Conservation (phyloP, 1,140 invertebrate species). For the Drosophila tristis region DNA sequence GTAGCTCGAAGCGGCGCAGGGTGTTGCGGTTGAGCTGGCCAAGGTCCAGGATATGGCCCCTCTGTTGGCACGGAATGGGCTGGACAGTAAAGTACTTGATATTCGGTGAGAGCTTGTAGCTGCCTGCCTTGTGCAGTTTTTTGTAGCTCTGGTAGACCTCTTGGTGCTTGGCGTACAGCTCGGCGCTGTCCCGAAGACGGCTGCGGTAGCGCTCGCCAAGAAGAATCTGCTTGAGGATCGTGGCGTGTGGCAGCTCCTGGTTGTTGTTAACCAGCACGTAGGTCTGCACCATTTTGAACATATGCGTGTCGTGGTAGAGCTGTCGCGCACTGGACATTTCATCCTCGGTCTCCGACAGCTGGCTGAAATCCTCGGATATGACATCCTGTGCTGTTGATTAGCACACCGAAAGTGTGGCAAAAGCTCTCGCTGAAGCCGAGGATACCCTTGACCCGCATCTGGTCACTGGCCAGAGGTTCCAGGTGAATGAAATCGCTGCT, state of each 20-base stretch:
- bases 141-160: constrained; percentile 55
- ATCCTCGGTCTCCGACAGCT: constrained; percentile 33
- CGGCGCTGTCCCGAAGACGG: constrained; percentile 20
- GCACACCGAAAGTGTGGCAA: constrained; percentile 35
- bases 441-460: constrained; percentile 54
- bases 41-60: constrained; percentile 52
- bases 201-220: constrained; percentile 62
- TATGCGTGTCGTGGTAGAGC: constrained; percentile 35
- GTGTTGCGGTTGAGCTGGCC: constrained; percentile 31
- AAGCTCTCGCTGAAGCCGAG: constrained; percentile 71
- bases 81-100: constrained; percentile 72
- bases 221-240: constrained; percentile 64
- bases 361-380: constrained; percentile 35
- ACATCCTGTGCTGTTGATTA: constrained; percentile 52
- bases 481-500: constrained; percentile 34
- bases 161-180: constrained; percentile 41
- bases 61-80: constrained; percentile 65
- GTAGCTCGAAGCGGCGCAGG: constrained; percentile 50
- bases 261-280: constrained; percentile 79
- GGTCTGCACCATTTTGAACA: constrained; percentile 56
- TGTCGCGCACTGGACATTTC: constrained; percentile 36
- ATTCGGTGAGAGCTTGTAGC: constrained; percentile 32
- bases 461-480: constrained; percentile 15
- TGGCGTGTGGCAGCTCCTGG: constrained; percentile 67
- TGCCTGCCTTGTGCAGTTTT: constrained; percentile 11